These are phyloP conservation scores for Tetragonisca angustula DNA, from an alignment of 2,888 invertebrate genomes.

Conservation along the genomic window DNA sequence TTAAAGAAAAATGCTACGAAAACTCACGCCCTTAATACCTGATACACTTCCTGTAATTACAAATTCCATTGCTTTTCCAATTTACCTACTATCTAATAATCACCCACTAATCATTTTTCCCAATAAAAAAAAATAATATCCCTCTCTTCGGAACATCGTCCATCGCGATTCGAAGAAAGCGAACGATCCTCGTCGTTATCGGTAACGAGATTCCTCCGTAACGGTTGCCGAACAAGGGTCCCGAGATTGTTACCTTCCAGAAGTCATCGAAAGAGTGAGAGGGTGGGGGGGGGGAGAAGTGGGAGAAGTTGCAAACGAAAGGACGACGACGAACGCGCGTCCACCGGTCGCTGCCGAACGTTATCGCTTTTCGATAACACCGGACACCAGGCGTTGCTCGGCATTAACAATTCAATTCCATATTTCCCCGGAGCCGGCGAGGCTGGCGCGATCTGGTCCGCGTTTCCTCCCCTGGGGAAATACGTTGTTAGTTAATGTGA, in stretches of 20 bases:
- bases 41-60: not conserved
- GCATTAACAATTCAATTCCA: slow-evolving; percentile 77
- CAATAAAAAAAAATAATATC: not conserved
- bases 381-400: slow-evolving; percentile 66
- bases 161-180: slow-evolving; percentile 5
- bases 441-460: slow-evolving; percentile 17
- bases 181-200: slow-evolving; percentile 16
- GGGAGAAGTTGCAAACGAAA: not conserved
- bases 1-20: too few relatives aligned
- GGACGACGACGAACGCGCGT: not conserved
- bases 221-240: slow-evolving; percentile 6
- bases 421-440: slow-evolving; percentile 69
- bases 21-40: too few relatives aligned
- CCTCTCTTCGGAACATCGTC: not conserved
- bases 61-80: not conserved
- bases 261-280: not conserved
- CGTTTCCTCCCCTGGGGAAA: slow-evolving; percentile 66
- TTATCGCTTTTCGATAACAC: slow-evolving; percentile 75
- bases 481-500: slow-evolving; percentile 60
- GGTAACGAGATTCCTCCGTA: slow-evolving; percentile 15
- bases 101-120: not conserved
- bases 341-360: not conserved
- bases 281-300: too few relatives aligned
- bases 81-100: not conserved
- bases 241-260: slow-evolving; percentile 6